Base-by-base conservation (phyloP, 1,140 invertebrate species). In the Zaprionus capensis region DNA sequence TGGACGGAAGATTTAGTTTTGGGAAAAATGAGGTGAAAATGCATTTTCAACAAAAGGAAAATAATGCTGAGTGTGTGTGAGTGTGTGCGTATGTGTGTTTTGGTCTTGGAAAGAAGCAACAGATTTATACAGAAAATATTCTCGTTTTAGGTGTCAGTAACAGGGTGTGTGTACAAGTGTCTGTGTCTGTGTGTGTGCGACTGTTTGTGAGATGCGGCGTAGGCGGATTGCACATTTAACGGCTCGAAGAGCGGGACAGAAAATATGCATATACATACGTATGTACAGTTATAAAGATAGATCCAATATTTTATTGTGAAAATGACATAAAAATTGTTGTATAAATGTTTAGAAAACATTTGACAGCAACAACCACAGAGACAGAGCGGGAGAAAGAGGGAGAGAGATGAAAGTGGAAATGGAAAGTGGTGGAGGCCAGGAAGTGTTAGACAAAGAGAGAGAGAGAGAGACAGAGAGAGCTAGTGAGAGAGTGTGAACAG, bases 341-440 rank as follows among this genome's bases (percentile, higher is more conserved):
- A 68, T 64, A 70, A 87, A 87, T 87, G 70, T 83, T 86, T 83
- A 63, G 53, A 63, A 88, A 78, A 80, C 73, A 83, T 82, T 86
- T 80, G 41, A 70, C 80, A 83, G 86, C 57, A 79, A 51, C 28
- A 61, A 69, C 34, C 46, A 49, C 58, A 61, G 67, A 28, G 22
- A 26, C 24, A 55, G 65, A 31, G 51, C 46, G 28, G 31, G 46
- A 67, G 64, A 41, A 31, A 38, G 34, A 31, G 20, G 36, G 17
- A 72, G 20, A 53, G 14, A 69, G 31, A 79, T 24, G 49, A 38
- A 26, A 26, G 24, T 26, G 24, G 24, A 26, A 44, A 58, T 46
- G 36, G 57, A 49, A 28, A 41, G 31, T 73, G 49, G 56, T 24
- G 46, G 41, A 62, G 17, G 31, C 22, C 70, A 41, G 49, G 49